Evolutionary conservation across 2,797 vertebrate genomes (phyloP).

Genomic region (Takifugu ocellatus): DNA sequence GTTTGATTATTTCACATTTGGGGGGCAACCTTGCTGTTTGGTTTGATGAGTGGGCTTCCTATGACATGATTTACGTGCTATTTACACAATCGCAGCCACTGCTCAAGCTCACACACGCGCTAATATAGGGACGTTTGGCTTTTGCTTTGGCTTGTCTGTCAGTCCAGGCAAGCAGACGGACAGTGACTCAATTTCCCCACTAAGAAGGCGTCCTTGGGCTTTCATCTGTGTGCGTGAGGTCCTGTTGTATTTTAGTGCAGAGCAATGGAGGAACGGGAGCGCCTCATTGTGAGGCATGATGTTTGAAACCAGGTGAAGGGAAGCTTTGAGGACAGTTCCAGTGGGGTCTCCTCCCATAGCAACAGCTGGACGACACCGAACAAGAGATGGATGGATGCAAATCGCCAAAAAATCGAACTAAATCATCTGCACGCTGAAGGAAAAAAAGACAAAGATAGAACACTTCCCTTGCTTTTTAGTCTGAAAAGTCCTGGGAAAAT

Average conservation of each 20-base stretch:
- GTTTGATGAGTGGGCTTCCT: slow-evolving; percentile 58
- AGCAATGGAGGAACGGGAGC: slow-evolving; percentile 24
- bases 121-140: slow-evolving; percentile 51
- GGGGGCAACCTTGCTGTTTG: slow-evolving; percentile 27
- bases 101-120: slow-evolving; percentile 38
- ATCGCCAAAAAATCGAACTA: slow-evolving; percentile 25
- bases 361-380: slow-evolving; percentile 48
- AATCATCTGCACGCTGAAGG: slow-evolving; percentile 17
- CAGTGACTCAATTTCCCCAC: slow-evolving; percentile 58
- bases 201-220: slow-evolving; percentile 37
- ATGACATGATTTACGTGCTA: slow-evolving; percentile 58
- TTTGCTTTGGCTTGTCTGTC: slow-evolving; percentile 54
- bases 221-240: slow-evolving; percentile 33
- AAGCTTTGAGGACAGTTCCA: slow-evolving; percentile 61
- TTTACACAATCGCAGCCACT: slow-evolving; percentile 36
- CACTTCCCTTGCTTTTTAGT: slow-evolving; percentile 26
- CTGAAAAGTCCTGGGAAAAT: slow-evolving; percentile 31
- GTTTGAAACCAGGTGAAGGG: slow-evolving; percentile 46
- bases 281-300: slow-evolving; percentile 45
- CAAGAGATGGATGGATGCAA: slow-evolving; percentile 40
- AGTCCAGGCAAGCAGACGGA: slow-evolving; percentile 52
- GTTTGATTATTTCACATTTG: too few relatives aligned
- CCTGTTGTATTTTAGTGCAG: slow-evolving; percentile 14
- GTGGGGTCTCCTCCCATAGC: slow-evolving; percentile 42
- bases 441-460: slow-evolving; percentile 18